Percentiles rank a stretch among this genome's conserved stretches.
phyloP scores from a whole-genome alignment of 2,888 invertebrate species.

The Lingula anatina region DNA sequence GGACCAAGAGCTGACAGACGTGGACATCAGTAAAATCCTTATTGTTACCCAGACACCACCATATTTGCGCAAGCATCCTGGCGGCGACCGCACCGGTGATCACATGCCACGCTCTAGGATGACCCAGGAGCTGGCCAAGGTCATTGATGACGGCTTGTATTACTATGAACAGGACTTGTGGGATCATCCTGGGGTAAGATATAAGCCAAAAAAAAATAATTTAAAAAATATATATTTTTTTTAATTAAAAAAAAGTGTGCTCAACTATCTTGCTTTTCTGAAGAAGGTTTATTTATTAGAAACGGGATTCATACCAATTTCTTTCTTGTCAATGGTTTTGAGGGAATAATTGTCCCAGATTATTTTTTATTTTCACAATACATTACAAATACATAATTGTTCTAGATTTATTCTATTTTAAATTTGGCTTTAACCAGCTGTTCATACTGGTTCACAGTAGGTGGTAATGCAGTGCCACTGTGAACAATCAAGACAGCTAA shows the following conservation, averaged over 20 bases:
- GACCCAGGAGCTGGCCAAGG: constrained; percentile 87
- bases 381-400: no score
- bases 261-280: no score
- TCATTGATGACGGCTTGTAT: constrained; percentile 93
- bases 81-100: constrained; percentile 85
- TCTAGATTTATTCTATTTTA: no score
- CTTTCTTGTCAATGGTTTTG: no score
- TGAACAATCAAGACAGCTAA: no score
- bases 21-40: constrained; percentile 86
- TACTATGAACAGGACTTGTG: constrained; percentile 95
- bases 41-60: constrained; percentile 80
- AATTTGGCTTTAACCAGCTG: no score
- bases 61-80: constrained; percentile 72
- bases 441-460: no score
- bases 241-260: no score
- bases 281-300: neutral
- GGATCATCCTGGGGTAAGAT: constrained; percentile 53
- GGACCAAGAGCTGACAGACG: constrained; percentile 85
- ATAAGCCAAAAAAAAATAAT: neutral
- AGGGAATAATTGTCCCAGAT: no score
- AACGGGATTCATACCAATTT: no score
- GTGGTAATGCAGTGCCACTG: no score
- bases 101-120: constrained; percentile 87
- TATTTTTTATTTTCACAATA: no score
- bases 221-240: neutral